Conservation (phyloP, 2,888 invertebrate species). For the Hydroisotoma schaefferi region DNA sequence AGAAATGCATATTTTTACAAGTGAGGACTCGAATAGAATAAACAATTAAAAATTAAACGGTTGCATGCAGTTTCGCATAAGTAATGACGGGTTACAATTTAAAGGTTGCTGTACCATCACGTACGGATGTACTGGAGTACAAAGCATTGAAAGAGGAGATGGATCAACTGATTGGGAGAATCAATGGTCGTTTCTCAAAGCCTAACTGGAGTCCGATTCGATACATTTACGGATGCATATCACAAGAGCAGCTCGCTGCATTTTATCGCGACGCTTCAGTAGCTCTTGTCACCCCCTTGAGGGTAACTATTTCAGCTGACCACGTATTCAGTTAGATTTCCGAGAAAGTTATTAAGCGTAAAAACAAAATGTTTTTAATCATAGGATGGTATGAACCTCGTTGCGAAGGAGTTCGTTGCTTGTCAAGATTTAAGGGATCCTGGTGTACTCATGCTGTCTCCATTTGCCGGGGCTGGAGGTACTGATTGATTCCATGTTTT, state of each 20-base stretch:
- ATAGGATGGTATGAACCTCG: conserved; percentile 55
- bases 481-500: conserved; percentile 16
- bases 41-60: too few species aligned
- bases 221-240: conserved; percentile 54
- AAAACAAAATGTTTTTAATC: conserved; percentile 1
- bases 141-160: conserved; percentile 54
- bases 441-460: conserved; percentile 54
- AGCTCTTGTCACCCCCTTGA: conserved; percentile 54
- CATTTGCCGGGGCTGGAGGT: conserved; percentile 54
- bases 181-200: conserved; percentile 54
- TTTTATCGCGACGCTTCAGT: conserved; percentile 54
- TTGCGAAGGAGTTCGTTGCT: conserved; percentile 55
- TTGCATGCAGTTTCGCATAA: too few species aligned
- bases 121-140: conserved; percentile 54
- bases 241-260: conserved; percentile 53
- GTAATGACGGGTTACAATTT: background rate
- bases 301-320: conserved; percentile 30
- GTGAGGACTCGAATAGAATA: conserved; percentile 15
- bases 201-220: conserved; percentile 55
- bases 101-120: conserved; percentile 53
- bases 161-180: conserved; percentile 53
- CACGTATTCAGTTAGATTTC: background rate
- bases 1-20: conserved; percentile 52
- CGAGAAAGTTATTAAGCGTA: background rate
- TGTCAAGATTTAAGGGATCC: conserved; percentile 52